Conservation (phyloP, 2,888 invertebrate species). For the Apamea epomidion region DNA sequence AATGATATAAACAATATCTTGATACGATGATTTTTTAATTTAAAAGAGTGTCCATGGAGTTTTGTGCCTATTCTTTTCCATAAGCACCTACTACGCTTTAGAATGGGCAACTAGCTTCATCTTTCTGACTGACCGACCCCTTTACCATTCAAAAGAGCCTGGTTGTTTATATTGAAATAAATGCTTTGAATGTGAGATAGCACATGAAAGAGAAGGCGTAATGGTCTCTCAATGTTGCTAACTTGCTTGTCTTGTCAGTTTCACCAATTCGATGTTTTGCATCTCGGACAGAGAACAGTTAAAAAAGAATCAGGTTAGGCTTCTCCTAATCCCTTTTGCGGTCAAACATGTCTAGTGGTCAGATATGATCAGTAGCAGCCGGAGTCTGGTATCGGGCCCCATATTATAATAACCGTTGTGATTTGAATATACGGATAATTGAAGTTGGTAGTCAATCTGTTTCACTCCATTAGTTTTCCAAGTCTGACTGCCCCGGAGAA, state of each 20-base stretch:
- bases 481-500: neutral
- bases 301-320: neutral
- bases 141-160: no score
- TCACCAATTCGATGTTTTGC: neutral
- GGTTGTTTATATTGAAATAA: no score
- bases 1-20: neutral
- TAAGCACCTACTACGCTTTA: no score
- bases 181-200: neutral
- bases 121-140: no score
- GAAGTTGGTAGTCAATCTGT: no score
- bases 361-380: neutral
- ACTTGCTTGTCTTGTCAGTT: neutral
- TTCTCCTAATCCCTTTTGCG: neutral
- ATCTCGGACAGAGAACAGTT: neutral
- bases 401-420: no score
- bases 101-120: no score
- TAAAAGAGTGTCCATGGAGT: no score
- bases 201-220: neutral
- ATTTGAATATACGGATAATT: no score
- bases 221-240: neutral
- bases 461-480: neutral
- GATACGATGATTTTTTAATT: no score
- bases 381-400: neutral
- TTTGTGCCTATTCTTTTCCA: no score
- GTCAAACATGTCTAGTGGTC: neutral